Evolutionary conservation across 2,113 vertebrate genomes (phyloP), one percentile per base, ranked within the genome.

Genomic region (Antennarius striatus): DNA sequence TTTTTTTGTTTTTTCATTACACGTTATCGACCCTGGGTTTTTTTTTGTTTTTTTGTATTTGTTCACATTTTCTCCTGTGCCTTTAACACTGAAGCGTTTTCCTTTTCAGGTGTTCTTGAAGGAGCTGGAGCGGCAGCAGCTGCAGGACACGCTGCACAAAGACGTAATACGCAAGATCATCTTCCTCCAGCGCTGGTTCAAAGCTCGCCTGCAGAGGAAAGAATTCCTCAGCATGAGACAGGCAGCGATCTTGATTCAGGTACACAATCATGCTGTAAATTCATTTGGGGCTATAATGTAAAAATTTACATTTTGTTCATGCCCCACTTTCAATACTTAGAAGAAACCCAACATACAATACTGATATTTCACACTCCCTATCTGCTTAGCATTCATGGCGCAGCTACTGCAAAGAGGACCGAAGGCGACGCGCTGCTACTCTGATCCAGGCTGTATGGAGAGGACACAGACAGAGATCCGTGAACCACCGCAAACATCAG

Each of bases 101-200:
- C 52, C 3, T 74, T 6, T 12, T 39, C 86, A 99, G 98, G 95
- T 99, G n/a, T 99, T 98, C 72, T 91, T 99, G 78, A 99, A 99
- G 73, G 98, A 99, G 85, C 88, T 93, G 0, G 93, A 95, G 63
- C 87, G 96, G 9, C 97, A 99, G 85, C 87, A 91, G 53, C 93
- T 99, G 40, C 95, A 96, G 87, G 96, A 98, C 71, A 93, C 89
- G 0, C 91, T 98, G 73, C 96, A 99, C 87, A 94, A 90, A 36
- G 97, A 99, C n/a, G 97, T 99, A 0, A 95, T 98, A 77, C 88
- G 75, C 4, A 98, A 97, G 84, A 99, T 98, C 77, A 80, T 98
- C 73, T 94, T 96, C 30, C 93, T 99, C 10, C 97, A 99, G 88
- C 95, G 93, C 85, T 96, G 96, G 91, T 94, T 96, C 83, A 93